Base-by-base conservation (phyloP, 2,113 vertebrate species). In the Pelecanus crispus region DNA sequence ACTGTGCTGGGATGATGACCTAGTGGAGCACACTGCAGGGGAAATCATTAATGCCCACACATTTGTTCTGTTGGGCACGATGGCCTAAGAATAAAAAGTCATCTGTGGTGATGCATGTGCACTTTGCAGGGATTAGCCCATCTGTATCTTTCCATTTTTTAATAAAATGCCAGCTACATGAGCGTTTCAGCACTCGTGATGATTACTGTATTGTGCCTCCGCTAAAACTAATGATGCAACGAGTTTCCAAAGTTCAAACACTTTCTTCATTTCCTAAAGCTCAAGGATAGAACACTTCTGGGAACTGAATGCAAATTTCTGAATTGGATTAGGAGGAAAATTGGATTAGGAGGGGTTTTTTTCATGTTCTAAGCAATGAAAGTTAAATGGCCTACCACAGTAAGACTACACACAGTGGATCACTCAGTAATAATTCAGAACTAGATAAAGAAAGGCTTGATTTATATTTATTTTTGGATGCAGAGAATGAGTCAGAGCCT, bases 231-330 rank as follows among this genome's bases (percentile, higher is more conserved):
- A 95, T 44, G 88, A 94, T 88, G 44, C 87, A 80, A 94, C 94
- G 93, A 92, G 90, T 97, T 97, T 94, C 82, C 72, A 67, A 94
- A 97, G 93, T 86, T 95, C 68, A 92, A 78, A 88, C 81, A 89
- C 19, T 96, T 97, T 94, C 68, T 95, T 95, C 72, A 68, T 92
- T 96, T 96, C 73, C 77, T 91, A 95, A 89, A 94, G 47, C 82
- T 90, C 87, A 94, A 96, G 97, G 84, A 53, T 95, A 95, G 90
- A 96, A 85, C 83, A 86, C 78, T 98, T 98, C 95, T 98, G 96
- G 94, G 92, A 97, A 97, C 40, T 82, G n/a, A 79, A 96, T 88
- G 62, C 42, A 92, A 96, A 95, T 93, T 96, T 89, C 75, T 94
- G 79, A 92, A 88, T 94, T 91, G 66, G 95, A 87, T 95, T 94